Percentiles rank a stretch among this genome's conserved stretches.
Conservation (phyloP, 2,797 vertebrate genomes). For the Phylloscopus collybita region DNA sequence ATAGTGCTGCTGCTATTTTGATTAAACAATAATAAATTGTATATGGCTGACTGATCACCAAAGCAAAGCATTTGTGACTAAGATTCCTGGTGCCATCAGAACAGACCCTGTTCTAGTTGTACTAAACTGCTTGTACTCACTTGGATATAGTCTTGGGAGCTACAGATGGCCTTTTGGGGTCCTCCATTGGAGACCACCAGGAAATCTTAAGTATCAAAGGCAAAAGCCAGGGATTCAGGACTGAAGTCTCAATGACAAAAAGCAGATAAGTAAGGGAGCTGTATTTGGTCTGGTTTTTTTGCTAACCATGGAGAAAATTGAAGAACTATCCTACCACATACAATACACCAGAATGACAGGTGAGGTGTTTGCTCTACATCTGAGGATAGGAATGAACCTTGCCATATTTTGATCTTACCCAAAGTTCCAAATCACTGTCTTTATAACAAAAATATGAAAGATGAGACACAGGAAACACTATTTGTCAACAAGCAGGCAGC, state of each 20-base stretch:
- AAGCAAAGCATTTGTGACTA: neutral
- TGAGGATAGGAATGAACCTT: neutral
- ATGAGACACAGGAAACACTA: neutral
- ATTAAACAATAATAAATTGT: neutral
- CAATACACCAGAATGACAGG: neutral
- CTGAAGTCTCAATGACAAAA: neutral
- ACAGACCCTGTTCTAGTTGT: neutral
- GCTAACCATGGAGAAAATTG: neutral
- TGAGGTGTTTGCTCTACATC: neutral
- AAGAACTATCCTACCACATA: neutral
- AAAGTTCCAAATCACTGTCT: neutral
- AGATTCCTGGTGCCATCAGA: neutral
- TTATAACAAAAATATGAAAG: neutral
- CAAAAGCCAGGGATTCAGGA: neutral
- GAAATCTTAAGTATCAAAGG: neutral
- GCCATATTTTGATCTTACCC: neutral
- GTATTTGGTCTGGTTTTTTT: neutral
- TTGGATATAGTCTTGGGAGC: neutral
- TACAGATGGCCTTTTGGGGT: neutral
- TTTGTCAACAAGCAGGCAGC: neutral
- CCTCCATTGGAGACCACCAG: neutral
- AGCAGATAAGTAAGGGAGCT: neutral
- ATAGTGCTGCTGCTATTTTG: neutral
- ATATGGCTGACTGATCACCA: neutral
- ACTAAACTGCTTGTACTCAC: neutral